Conservation (phyloP, 2,113 vertebrate species). For the Riparia riparia region DNA sequence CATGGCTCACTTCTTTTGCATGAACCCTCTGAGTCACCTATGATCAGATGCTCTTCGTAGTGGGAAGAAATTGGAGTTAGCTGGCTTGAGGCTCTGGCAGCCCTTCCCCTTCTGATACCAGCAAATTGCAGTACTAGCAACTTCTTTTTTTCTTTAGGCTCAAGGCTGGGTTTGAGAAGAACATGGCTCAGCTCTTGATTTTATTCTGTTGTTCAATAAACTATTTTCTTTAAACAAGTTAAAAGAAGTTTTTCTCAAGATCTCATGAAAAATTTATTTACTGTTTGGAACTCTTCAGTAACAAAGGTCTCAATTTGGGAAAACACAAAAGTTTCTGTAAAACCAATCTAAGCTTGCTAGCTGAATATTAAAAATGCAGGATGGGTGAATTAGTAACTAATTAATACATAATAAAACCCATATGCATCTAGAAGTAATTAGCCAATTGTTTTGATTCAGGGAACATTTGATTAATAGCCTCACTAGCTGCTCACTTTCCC, state of each 20-base stretch:
- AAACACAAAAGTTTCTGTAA: constrained; percentile 20
- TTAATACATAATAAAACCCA: background rate
- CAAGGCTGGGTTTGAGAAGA: background rate
- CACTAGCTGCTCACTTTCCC: background rate
- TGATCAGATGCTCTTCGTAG: background rate
- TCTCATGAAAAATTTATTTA: constrained; percentile 27
- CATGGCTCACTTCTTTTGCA: background rate
- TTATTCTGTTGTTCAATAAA: background rate
- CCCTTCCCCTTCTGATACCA: background rate
- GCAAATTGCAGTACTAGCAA: background rate
- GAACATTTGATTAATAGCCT: constrained; percentile 1
- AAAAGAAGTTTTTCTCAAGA: background rate
- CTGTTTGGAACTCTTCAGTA: background rate
- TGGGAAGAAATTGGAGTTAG: background rate
- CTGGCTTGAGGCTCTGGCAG: background rate
- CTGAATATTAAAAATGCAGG: background rate
- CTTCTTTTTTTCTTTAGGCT: background rate
- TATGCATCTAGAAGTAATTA: constrained; percentile 16
- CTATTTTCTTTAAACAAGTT: background rate
- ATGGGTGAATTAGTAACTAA: constrained; percentile 8
- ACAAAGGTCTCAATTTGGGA: background rate
- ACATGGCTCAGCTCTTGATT: background rate
- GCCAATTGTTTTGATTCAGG: constrained; percentile 7
- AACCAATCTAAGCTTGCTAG: background rate
- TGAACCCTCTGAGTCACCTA: background rate